phyloP scores from a whole-genome alignment of 1,140 invertebrate genomes.

The Platorchestia sp. region DNA sequence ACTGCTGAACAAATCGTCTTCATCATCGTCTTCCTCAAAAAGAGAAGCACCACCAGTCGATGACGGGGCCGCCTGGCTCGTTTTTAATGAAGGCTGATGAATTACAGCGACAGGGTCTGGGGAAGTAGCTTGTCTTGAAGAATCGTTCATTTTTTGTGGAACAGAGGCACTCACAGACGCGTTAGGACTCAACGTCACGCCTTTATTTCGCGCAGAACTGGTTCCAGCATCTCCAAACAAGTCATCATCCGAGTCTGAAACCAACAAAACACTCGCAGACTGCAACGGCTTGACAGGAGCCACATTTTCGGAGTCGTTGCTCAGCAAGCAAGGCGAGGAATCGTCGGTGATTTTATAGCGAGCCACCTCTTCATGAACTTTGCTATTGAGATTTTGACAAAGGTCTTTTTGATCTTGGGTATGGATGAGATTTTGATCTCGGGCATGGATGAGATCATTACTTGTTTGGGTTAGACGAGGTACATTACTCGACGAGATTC shows the following conservation, averaged over 20 bases:
- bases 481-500: neutral
- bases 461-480: too few species aligned
- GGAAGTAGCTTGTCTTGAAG: neutral
- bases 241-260: neutral
- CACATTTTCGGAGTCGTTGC: neutral
- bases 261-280: neutral
- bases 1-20: constrained; percentile 34
- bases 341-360: too few species aligned
- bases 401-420: neutral
- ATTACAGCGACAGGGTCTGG: neutral
- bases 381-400: too few species aligned
- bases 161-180: neutral
- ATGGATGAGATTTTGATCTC: neutral
- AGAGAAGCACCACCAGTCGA: neutral
- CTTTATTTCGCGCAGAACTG: neutral
- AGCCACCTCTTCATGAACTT: too few species aligned
- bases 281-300: neutral
- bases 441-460: neutral
- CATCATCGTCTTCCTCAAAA: constrained; percentile 40
- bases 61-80: neutral
- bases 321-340: neutral
- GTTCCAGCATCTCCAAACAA: neutral
- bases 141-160: neutral
- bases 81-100: neutral
- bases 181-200: neutral